These are phyloP conservation scores for Cichlasoma orientale DNA, from an alignment of 2,797 vertebrate genomes.

Conservation along the genomic window DNA sequence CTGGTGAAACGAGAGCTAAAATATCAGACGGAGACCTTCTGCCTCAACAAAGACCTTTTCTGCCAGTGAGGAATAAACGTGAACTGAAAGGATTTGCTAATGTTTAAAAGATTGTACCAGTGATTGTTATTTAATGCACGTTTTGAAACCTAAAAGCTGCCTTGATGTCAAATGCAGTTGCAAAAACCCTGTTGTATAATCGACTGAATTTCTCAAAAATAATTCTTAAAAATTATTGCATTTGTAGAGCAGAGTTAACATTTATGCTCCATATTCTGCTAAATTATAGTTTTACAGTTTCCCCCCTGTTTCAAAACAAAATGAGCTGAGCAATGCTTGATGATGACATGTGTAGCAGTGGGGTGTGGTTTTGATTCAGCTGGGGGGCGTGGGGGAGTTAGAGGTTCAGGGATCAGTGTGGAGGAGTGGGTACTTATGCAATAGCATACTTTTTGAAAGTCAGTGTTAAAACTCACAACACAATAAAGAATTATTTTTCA, in stretches of 20 bases:
- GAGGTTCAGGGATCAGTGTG: neutral
- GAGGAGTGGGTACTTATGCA: too few relatives aligned
- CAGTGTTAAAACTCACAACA: neutral
- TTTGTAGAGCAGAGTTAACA: neutral
- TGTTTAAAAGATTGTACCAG: neutral
- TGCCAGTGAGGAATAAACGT: neutral
- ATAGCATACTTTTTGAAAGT: neutral
- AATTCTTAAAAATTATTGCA: neutral
- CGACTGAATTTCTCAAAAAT: neutral
- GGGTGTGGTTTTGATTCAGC: neutral
- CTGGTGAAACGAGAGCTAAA: slow-evolving; percentile 22
- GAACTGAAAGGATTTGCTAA: neutral
- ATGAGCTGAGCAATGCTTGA: rapidly evolving
- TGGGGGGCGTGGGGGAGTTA: too few relatives aligned
- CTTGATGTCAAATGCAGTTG: neutral
- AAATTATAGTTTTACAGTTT: neutral
- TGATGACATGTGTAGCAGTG: neutral
- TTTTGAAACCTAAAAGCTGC: neutral
- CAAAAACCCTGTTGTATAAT: neutral
- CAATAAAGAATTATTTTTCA: neutral
- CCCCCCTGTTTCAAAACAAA: neutral
- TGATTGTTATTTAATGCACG: neutral
- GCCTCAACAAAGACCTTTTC: neutral
- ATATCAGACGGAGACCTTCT: neutral
- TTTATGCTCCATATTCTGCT: neutral